Evolutionary conservation across 2,113 vertebrate species (phyloP).

Genomic region (Trichechus manatus): DNA sequence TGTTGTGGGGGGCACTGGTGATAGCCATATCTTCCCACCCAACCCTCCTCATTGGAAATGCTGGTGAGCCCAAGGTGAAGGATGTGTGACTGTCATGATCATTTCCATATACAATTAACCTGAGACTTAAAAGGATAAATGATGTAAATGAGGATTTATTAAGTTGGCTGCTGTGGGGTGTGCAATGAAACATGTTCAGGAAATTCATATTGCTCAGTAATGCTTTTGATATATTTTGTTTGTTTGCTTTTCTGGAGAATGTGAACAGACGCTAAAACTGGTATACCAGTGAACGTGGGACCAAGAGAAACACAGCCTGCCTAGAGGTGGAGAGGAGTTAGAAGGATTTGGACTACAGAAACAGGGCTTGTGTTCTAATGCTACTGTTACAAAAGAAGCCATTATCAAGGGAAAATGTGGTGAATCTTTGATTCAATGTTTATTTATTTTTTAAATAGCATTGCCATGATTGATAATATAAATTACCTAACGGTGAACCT

Average conservation of each 20-base stretch:
- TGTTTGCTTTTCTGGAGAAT: not conserved
- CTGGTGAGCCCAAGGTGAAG: not conserved
- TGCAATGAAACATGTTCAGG: not conserved
- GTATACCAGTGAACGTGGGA: not conserved
- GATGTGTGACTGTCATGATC: not conserved
- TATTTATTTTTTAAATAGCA: not conserved
- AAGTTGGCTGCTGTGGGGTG: not conserved
- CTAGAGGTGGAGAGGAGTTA: not conserved
- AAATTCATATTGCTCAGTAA: not conserved
- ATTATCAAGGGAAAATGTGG: not conserved
- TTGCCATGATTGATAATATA: not conserved
- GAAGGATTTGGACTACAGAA: not conserved
- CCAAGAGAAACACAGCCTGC: not conserved
- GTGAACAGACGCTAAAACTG: not conserved
- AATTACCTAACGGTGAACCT: not conserved
- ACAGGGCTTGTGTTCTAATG: not conserved
- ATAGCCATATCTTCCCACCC: not conserved
- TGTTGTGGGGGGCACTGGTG: fast-evolving
- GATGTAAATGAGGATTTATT: not conserved
- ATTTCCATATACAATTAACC: not conserved
- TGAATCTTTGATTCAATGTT: not conserved
- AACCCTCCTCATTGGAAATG: not conserved
- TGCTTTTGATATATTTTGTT: not conserved
- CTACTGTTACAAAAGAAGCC: not conserved
- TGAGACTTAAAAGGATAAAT: not conserved